phyloP scores from a whole-genome alignment of 2,113 vertebrate species.

The Tetrax tetrax region DNA sequence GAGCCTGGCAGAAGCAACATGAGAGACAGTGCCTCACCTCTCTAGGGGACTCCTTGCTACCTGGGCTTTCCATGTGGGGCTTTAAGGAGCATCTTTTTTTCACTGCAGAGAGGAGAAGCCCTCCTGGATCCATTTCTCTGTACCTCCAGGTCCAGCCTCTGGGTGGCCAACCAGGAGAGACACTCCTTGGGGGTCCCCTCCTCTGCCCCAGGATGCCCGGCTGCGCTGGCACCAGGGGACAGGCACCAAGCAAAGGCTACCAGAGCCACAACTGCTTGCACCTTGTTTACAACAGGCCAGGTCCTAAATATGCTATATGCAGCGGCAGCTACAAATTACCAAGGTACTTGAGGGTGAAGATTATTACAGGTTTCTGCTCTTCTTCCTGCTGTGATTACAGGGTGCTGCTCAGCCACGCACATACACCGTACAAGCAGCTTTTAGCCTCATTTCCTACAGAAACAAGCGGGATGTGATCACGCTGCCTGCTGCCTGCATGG shows the following conservation, averaged over 20 bases:
- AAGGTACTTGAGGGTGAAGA: neutral
- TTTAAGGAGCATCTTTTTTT: neutral
- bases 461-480: neutral
- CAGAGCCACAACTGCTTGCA: neutral
- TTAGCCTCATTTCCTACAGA: neutral
- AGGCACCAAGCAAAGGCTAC: neutral
- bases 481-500: neutral
- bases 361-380: neutral
- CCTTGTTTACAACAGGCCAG: neutral
- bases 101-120: neutral
- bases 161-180: neutral
- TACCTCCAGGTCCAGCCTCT: neutral
- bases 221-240: fast-evolving
- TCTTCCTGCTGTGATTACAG: neutral
- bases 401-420: neutral
- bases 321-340: neutral
- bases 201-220: neutral
- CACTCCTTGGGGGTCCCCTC: fast-evolving
- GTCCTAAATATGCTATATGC: neutral
- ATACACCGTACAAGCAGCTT: neutral
- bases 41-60: neutral
- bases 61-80: fast-evolving
- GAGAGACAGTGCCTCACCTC: neutral
- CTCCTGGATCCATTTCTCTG: neutral
- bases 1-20: neutral